Conservation (phyloP, 2,113 vertebrate genomes). For the Danionella cerebrum region DNA sequence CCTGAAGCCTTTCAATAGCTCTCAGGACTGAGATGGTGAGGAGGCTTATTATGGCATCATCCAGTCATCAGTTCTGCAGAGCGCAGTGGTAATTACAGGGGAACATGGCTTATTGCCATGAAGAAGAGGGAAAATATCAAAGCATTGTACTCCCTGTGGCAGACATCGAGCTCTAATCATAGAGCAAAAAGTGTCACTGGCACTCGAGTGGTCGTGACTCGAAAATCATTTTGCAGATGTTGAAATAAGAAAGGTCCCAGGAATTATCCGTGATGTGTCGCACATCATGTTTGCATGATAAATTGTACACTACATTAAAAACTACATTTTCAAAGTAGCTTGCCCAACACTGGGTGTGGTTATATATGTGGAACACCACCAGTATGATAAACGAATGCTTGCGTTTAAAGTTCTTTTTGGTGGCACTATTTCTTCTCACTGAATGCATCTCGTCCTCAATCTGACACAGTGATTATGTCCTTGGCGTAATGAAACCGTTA, state of each 20-base stretch:
- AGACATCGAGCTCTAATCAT: constrained; percentile 3
- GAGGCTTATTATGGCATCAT: constrained; percentile 19
- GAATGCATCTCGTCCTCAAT: not conserved
- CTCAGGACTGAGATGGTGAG: not conserved
- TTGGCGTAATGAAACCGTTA: constrained; percentile 34
- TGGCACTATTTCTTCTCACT: too few relatives aligned
- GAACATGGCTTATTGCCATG: constrained; percentile 2
- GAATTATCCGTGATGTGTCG: not conserved
- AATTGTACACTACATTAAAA: too few relatives aligned
- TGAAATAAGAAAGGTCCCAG: not conserved
- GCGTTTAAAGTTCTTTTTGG: too few relatives aligned
- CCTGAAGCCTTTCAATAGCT: constrained; percentile 8
- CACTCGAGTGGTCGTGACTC: not conserved
- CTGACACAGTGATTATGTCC: constrained; percentile 29
- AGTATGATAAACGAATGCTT: too few relatives aligned
- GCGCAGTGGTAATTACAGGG: constrained; percentile 25
- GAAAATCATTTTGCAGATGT: not conserved
- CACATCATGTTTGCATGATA: not conserved
- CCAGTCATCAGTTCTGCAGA: constrained; percentile 19
- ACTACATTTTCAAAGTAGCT: too few relatives aligned
- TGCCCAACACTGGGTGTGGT: too few relatives aligned
- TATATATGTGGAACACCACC: too few relatives aligned
- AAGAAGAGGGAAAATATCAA: not conserved
- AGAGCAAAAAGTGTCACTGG: not conserved
- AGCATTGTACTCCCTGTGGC: constrained; percentile 1